Evolutionary conservation across 1,140 invertebrate species (phyloP).

Genomic region (Probaryconus sp.): DNA sequence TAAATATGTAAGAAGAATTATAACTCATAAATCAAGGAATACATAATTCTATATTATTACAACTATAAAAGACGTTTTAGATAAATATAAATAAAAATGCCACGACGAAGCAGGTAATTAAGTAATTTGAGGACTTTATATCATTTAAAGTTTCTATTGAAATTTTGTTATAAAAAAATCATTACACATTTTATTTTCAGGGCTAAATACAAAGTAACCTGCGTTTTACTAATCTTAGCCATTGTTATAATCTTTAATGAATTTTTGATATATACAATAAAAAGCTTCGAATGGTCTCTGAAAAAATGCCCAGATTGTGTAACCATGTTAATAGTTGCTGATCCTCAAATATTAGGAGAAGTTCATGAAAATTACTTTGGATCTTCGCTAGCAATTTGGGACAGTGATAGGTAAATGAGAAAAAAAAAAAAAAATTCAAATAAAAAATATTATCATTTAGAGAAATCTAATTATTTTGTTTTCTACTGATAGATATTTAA

Average conservation of each 20-base stretch:
- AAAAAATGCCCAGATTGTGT: slow-evolving; percentile 81
- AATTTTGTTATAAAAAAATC: background rate
- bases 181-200: slow-evolving; percentile 23
- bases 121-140: no score
- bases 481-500: slow-evolving; percentile 84
- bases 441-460: no score
- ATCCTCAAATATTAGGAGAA: slow-evolving; percentile 93
- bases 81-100: no score
- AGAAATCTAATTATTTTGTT: slow-evolving; percentile 28
- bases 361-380: slow-evolving; percentile 81
- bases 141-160: no score
- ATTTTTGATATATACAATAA: slow-evolving; percentile 79
- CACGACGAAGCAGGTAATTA: no score
- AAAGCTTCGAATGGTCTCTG: slow-evolving; percentile 79
- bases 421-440: no score
- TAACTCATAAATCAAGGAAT: no score
- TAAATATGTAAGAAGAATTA: no score
- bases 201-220: slow-evolving; percentile 68
- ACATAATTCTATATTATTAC: no score
- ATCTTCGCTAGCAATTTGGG: slow-evolving; percentile 83
- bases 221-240: slow-evolving; percentile 63
- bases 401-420: slow-evolving; percentile 91
- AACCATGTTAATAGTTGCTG: slow-evolving; percentile 90
- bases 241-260: slow-evolving; percentile 79
- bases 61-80: no score